A percentile compares a stretch with the other conserved stretches of the same genome.
These are phyloP conservation scores for Drosophila ohnishii DNA, from an alignment of 1,140 invertebrate species.

Conservation along the genomic window DNA sequence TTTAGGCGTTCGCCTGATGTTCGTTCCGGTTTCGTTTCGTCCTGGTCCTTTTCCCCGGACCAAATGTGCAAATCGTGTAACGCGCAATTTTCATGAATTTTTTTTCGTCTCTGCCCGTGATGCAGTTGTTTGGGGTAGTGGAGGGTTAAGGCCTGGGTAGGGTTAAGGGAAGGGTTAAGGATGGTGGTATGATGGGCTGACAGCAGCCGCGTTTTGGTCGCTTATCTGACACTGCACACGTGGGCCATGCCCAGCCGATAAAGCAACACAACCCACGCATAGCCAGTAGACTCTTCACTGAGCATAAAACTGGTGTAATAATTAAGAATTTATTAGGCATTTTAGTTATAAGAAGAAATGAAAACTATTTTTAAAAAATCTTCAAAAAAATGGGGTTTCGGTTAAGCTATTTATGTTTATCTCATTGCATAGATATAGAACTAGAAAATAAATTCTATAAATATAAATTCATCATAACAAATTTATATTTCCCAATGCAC, in stretches of 20 bases:
- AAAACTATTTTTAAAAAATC: background rate
- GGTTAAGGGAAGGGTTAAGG: constrained; percentile 2
- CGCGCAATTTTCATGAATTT: constrained; percentile 39
- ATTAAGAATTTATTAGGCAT: too few species aligned
- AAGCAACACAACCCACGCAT: constrained; percentile 27
- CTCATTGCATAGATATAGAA: too few species aligned
- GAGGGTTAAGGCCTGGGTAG: background rate
- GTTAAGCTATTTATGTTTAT: background rate
- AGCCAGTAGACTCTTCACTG: background rate
- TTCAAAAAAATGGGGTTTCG: too few species aligned
- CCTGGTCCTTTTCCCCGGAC: constrained; percentile 4
- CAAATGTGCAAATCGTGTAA: constrained; percentile 69
- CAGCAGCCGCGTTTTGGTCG: constrained; percentile 60
- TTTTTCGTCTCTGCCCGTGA: constrained; percentile 16
- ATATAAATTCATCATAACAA: too few species aligned
- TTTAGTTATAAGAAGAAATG: background rate
- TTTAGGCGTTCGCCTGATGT: constrained; percentile 63
- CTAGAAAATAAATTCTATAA: too few species aligned
- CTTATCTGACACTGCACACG: constrained; percentile 69
- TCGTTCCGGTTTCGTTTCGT: background rate
- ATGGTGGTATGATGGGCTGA: constrained; percentile 30
- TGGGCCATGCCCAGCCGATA: constrained; percentile 47
- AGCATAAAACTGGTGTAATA: background rate
- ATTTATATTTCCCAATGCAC: background rate
- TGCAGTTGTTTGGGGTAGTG: constrained; percentile 24